Evolutionary conservation across 2,113 vertebrate genomes (phyloP), one percentile per base, ranked within the genome.

Genomic region (Sinocyclocheilus rhinocerous): DNA sequence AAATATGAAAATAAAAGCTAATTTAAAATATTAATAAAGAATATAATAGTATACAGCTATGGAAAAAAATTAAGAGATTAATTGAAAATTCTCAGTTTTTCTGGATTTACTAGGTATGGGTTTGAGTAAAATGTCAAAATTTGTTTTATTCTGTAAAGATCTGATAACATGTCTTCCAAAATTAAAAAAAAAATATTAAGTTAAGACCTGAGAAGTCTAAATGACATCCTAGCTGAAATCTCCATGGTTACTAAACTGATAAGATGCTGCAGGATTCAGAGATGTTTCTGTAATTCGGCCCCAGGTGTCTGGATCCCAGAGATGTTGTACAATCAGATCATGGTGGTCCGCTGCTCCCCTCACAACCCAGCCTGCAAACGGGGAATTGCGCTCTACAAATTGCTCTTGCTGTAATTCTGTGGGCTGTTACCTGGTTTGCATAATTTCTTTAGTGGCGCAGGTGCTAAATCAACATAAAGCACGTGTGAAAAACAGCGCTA

Each of bases 321-420:
- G 36, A 73, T 73, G 36, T 73, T 73, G 39, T 42, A 73, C 36
- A 73, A 73, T 73, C 70, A 73, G 70, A 73, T 18, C 36, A 42
- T n/a, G 36, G 70, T n/a, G 70, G 70, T 73, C 70, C 4, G 20
- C 33, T 2, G 69, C 18, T 39, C 36, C 36, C 69, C 33, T 20
- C 36, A 42, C 20, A 73, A 2, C 70, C 36, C 73, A 48, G 72
- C 6, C 20, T 75, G 29, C 72, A 75, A 75, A 6, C 42, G 2
- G 42, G 39, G 22, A 48, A 39, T 39, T n/a, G 70, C 33, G 0
- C 36, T 72, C 33, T 42, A 42, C 70, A 73, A 73, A 42, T 73
- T 42, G 36, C 20, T 13, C 70, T 42, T 10, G 11, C 9, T 11
- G 20, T n/a, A 42, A 73, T 73, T 73, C 39, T 42, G 36, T n/a